Conservation (phyloP, 2,888 invertebrate genomes). For the Meteorus colon region DNA sequence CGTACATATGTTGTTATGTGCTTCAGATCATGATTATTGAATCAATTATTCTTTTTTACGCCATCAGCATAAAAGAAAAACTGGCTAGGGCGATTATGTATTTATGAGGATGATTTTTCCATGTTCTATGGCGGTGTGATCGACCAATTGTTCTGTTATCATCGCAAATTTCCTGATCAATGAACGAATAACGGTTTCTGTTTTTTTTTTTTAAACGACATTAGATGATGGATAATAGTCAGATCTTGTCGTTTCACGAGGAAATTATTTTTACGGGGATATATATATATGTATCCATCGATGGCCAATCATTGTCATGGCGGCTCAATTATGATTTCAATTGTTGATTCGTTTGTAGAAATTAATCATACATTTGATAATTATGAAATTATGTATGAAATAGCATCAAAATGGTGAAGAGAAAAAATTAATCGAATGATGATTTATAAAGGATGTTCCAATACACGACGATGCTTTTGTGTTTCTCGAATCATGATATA, state of each 20-base stretch:
- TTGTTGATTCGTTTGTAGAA: conserved; percentile 6
- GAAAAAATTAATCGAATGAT: neutral
- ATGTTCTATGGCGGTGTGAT: neutral
- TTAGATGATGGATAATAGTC: neutral
- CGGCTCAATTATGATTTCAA: neutral
- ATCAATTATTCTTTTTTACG: neutral
- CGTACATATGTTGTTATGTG: neutral
- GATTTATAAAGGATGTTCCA: conserved; percentile 40
- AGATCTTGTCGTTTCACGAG: neutral
- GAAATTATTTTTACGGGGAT: conserved; percentile 1
- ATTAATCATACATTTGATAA: neutral
- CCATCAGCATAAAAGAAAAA: neutral
- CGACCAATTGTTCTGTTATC: neutral
- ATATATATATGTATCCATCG: neutral
- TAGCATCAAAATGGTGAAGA: neutral
- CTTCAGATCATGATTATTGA: neutral
- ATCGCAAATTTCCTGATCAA: neutral
- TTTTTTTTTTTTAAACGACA: conserved; percentile 12
- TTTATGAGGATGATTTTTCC: neutral
- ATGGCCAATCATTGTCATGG: conserved; percentile 3
- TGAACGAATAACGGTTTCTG: neutral
- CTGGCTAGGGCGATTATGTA: neutral
- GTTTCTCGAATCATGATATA: conserved; percentile 51
- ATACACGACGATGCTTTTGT: conserved; percentile 41
- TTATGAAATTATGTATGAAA: neutral